Evolutionary conservation across 2,797 vertebrate species (phyloP).

Genomic region (Huso huso): DNA sequence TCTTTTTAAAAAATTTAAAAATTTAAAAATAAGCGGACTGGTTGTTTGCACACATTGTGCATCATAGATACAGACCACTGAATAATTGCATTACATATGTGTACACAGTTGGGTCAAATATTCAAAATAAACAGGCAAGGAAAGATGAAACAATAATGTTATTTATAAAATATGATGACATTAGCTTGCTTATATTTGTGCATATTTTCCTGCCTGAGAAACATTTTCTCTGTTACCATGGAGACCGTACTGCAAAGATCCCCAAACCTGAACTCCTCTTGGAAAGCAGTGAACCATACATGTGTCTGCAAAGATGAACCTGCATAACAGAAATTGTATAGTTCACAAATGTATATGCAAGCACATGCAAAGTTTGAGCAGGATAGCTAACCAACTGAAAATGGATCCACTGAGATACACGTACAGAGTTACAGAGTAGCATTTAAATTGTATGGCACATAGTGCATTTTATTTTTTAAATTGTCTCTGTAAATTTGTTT

Average conservation of each 20-base stretch:
- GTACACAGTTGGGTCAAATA: not conserved
- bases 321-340: constrained; percentile 42
- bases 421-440: too few species aligned
- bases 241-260: constrained; percentile 55
- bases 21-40: not conserved
- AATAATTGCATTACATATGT: constrained; percentile 4
- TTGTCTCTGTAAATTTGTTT: too few species aligned
- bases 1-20: not conserved
- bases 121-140: constrained; percentile 17
- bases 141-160: constrained; percentile 44
- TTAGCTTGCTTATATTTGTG: constrained; percentile 58
- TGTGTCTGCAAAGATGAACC: constrained; percentile 59
- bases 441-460: too few species aligned
- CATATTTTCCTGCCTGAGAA: constrained; percentile 44
- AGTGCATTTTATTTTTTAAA: too few species aligned
- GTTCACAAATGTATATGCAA: constrained; percentile 39
- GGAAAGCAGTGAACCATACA: constrained; percentile 58
- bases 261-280: constrained; percentile 51
- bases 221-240: constrained; percentile 59
- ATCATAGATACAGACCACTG: not conserved
- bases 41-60: not conserved
- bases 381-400: constrained; percentile 7
- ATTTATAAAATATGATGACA: constrained; percentile 52
- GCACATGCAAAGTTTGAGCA: constrained; percentile 27
- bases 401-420: not conserved